Evolutionary conservation across 2,113 vertebrate genomes (phyloP), one percentile per base, ranked within the genome.

Genomic region (Pseudonaja textilis): DNA sequence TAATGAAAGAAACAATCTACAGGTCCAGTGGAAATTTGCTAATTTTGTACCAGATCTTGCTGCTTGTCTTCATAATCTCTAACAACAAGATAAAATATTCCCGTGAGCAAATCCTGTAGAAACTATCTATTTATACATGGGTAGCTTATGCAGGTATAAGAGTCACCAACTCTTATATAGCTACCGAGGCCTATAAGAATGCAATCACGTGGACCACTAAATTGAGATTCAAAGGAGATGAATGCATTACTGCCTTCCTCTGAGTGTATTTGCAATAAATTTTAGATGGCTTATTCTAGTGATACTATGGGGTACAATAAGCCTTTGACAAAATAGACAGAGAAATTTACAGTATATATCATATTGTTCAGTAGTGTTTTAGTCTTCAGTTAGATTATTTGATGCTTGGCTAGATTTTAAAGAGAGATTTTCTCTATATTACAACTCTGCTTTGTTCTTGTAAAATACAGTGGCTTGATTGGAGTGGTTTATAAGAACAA

Each of bases 221-320:
- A 95, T 94, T 94, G 88, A 96, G 95, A 93, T 85, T 93, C 93
- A 89, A 95, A 95, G 85, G 47, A 95, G 29, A 64, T 89, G 10
- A 85, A 42, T 57, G 20, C 34, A 87, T 91, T 90, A 12, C 57
- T 94, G 0, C 89, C 55, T 92, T 95, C 93, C 89, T 85, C 57
- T 92, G 89, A 54, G 74, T 89, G 8, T 8, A 3, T 42, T 92
- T 95, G 86, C 89, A 91, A 94, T 89, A 86, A 0, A 0, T 45
- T 95, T 93, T 88, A 89, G 1, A 89, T 92, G 47, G 93, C 94
- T 95, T 86, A 22, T 95, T 95, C 89, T 26, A 85, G 64, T 90
- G 94, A 91, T 59, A 95, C 25, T 87, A 55, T 56, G 10, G 47
- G 95, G 47, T 93, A 47, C 59, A 92, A 86, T 39, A 93, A 81